Conservation (phyloP, 2,113 vertebrate species). For the Petromus typicus region DNA sequence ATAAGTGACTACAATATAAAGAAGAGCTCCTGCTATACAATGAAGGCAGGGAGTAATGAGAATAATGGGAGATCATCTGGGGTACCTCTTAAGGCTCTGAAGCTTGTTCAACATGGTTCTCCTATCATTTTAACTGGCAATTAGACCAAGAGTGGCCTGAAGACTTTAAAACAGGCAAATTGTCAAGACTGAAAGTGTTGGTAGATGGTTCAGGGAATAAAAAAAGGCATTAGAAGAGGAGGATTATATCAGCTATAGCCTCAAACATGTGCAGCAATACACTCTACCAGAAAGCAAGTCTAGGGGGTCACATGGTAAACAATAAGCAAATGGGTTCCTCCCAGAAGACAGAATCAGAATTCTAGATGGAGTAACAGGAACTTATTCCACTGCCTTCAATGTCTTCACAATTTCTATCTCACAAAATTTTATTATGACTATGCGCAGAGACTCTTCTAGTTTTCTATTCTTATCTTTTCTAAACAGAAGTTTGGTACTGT, state of each 20-base stretch:
- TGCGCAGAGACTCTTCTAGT: neutral
- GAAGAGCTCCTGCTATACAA: neutral
- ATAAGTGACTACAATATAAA: neutral
- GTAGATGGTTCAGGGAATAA: neutral
- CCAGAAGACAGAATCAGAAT: neutral
- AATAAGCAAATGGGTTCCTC: neutral
- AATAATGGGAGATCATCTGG: neutral
- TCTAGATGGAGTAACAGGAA: neutral
- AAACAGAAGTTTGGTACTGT: conserved; percentile 4
- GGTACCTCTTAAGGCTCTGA: neutral
- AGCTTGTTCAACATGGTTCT: neutral
- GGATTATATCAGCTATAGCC: neutral
- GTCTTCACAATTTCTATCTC: neutral
- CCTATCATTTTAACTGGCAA: neutral
- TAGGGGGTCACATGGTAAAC: neutral
- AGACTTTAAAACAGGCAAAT: neutral
- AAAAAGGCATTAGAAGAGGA: neutral
- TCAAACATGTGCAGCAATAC: neutral
- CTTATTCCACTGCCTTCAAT: neutral
- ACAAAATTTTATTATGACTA: neutral
- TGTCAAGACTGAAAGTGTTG: neutral
- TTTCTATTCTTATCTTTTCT: conserved; percentile 16
- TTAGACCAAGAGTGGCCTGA: neutral
- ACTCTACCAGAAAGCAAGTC: conserved; percentile 22
- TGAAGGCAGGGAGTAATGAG: neutral